phyloP scores from a whole-genome alignment of 2,113 vertebrate genomes.

The Rissa tridactyla region DNA sequence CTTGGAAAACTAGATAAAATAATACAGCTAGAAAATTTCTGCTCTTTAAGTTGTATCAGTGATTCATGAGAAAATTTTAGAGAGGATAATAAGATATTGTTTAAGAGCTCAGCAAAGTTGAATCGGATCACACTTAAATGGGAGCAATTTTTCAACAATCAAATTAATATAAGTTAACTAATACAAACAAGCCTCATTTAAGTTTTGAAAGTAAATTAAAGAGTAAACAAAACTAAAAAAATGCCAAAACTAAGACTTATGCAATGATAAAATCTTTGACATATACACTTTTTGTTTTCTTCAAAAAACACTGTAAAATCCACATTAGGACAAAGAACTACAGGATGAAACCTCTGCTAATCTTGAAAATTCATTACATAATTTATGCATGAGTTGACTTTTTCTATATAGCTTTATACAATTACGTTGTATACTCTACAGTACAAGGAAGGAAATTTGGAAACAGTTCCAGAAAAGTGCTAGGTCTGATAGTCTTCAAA shows the following conservation, averaged over 20 bases:
- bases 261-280: background rate
- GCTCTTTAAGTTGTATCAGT: background rate
- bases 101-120: background rate
- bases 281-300: background rate
- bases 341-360: background rate
- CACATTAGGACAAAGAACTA: no score
- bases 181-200: background rate
- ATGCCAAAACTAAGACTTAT: no score
- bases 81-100: background rate
- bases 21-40: background rate
- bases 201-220: background rate
- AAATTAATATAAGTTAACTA: background rate
- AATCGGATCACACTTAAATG: background rate
- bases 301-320: background rate
- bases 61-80: background rate
- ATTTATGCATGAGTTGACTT: background rate
- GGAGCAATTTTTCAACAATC: background rate
- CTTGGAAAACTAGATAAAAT: background rate
- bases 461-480: background rate
- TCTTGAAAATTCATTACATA: background rate
- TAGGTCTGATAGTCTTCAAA: background rate
- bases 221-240: background rate
- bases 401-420: background rate
- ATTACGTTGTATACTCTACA: background rate
- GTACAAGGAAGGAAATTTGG: background rate